A percentile compares a stretch with the other conserved stretches of the same genome.
Evolutionary conservation across 1,140 invertebrate genomes (phyloP).

Genomic region (Drosophila littoralis): DNA sequence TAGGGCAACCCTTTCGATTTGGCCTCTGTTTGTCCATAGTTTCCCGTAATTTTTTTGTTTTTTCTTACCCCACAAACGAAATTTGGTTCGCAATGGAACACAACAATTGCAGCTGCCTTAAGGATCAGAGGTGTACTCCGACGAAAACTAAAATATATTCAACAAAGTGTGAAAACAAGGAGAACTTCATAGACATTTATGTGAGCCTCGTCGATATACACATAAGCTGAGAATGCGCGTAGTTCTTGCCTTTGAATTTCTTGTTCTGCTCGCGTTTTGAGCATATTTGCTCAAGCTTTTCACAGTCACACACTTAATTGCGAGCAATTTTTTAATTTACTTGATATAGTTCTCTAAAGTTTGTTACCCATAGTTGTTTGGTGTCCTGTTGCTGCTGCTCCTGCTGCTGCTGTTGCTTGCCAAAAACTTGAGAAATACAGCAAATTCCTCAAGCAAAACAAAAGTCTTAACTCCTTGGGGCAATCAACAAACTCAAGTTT

Average conservation of each 20-base stretch:
- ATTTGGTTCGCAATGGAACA: not conserved
- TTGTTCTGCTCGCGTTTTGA: too few relatives aligned
- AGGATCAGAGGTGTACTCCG: constrained; percentile 5
- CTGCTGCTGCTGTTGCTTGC: constrained; percentile 4
- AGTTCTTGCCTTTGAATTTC: not conserved
- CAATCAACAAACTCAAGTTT: constrained; percentile 77
- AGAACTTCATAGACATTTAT: too few relatives aligned
- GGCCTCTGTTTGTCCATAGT: not conserved
- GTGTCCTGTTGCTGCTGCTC: not conserved
- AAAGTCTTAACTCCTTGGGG: constrained; percentile 35
- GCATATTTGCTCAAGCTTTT: not conserved
- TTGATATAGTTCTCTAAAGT: not conserved
- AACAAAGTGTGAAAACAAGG: too few relatives aligned
- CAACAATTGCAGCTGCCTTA: constrained; percentile 1
- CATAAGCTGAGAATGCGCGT: not conserved
- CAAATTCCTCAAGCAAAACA: constrained; percentile 10
- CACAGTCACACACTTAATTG: constrained; percentile 2
- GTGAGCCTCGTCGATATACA: not conserved
- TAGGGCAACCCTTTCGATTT: not conserved
- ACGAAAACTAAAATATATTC: not conserved
- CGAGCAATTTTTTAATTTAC: too few relatives aligned
- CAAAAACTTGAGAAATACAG: constrained; percentile 3
- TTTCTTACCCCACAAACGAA: not conserved
- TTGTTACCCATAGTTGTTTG: constrained; percentile 5
- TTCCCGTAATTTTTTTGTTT: not conserved